Conservation (phyloP, 2,797 vertebrate species). For the Acestrorhynchus altus region DNA sequence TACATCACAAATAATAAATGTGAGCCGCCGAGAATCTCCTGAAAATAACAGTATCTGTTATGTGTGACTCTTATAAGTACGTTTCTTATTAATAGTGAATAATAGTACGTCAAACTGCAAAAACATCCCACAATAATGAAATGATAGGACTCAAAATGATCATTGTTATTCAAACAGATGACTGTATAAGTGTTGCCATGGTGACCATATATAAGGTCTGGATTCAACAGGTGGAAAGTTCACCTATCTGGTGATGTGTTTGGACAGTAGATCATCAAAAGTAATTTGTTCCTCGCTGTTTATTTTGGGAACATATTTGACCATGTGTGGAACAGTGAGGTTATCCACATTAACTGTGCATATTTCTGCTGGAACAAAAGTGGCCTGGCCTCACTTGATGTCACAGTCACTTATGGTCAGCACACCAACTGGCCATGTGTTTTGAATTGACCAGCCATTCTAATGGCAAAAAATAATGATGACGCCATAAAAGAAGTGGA, state of each 20-base stretch:
- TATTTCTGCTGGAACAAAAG: slow-evolving; percentile 45
- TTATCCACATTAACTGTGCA: slow-evolving; percentile 22
- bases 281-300: slow-evolving; percentile 22
- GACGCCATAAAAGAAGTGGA: slow-evolving; percentile 56
- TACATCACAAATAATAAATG: too few relatives aligned
- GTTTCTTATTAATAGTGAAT: too few relatives aligned
- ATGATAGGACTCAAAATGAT: background rate
- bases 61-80: too few relatives aligned
- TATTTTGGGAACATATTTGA: slow-evolving; percentile 41
- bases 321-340: slow-evolving; percentile 12
- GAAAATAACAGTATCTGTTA: too few relatives aligned
- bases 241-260: slow-evolving; percentile 11
- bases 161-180: background rate
- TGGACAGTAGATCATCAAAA: slow-evolving; percentile 9
- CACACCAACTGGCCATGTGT: slow-evolving; percentile 32
- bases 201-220: background rate
- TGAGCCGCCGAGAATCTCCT: too few relatives aligned
- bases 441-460: slow-evolving; percentile 40
- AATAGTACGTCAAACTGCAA: too few relatives aligned
- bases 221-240: slow-evolving; percentile 18
- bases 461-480: slow-evolving; percentile 50
- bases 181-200: background rate
- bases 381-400: slow-evolving; percentile 37
- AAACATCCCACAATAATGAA: too few relatives aligned
- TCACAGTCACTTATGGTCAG: slow-evolving; percentile 53